phyloP scores from a whole-genome alignment of 2,797 vertebrate species.

The Dendrocincla tyrannina region DNA sequence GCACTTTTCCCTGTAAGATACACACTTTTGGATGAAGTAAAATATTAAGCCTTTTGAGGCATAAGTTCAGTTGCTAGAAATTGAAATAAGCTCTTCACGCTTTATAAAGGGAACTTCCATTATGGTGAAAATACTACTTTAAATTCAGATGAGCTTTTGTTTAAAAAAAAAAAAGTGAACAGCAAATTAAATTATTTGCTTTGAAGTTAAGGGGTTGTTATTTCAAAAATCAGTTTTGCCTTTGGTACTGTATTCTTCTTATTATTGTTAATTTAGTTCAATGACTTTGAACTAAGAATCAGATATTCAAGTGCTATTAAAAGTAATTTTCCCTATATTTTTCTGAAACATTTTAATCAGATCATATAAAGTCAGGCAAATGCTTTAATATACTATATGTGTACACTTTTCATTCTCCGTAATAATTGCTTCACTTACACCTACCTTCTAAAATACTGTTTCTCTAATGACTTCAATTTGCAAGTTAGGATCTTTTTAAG shows the following conservation, averaged over 20 bases:
- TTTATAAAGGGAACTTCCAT: not conserved
- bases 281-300: conserved; percentile 5
- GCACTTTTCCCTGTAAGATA: not conserved
- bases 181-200: conserved; percentile 13
- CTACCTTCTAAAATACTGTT: not conserved
- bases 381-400: not conserved
- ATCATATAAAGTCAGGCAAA: not conserved
- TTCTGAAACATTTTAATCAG: not conserved
- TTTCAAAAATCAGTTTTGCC: not conserved
- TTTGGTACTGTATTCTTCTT: not conserved
- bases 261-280: not conserved
- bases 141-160: not conserved
- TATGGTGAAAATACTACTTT: not conserved
- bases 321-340: not conserved
- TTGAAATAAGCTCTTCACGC: not conserved
- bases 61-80: not conserved
- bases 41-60: conserved; percentile 19
- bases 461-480: not conserved
- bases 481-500: not conserved
- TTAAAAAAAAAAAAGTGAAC: not conserved
- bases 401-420: not conserved
- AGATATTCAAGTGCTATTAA: not conserved
- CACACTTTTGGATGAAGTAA: not conserved
- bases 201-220: not conserved
- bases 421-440: not conserved